Evolutionary conservation across 1,140 invertebrate genomes (phyloP).

Genomic region (Magallana angulata): DNA sequence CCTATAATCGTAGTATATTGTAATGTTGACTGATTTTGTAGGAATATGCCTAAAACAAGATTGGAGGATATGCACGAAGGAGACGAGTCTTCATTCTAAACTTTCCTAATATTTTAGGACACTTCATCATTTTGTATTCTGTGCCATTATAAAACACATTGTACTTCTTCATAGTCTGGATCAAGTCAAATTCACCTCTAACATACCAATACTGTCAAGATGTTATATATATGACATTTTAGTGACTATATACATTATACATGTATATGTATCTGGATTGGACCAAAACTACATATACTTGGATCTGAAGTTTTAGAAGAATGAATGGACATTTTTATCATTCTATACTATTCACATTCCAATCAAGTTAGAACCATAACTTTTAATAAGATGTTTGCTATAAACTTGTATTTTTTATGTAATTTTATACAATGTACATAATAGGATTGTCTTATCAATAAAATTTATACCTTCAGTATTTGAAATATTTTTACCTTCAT

Average conservation of each 20-base stretch:
- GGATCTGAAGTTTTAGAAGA: neutral
- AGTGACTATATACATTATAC: neutral
- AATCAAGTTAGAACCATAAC: neutral
- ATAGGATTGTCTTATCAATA: no score
- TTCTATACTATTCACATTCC: neutral
- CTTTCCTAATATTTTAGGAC: neutral
- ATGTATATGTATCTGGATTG: neutral
- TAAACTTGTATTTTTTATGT: constrained; percentile 23
- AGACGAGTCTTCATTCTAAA: constrained; percentile 44
- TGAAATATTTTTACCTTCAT: no score
- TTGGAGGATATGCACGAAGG: constrained; percentile 35
- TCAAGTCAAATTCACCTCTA: neutral
- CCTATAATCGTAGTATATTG: no score
- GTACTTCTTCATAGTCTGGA: neutral
- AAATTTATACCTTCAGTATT: no score
- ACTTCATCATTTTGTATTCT: neutral
- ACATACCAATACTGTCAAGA: neutral
- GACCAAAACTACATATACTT: neutral
- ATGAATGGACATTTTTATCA: neutral
- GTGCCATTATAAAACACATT: neutral
- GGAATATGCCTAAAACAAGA: constrained; percentile 26
- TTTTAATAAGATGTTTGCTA: neutral
- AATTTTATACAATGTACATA: constrained; percentile 15
- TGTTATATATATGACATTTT: neutral
- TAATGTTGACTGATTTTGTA: neutral